Conservation (phyloP, 2,113 vertebrate species). For the Sorex araneus region DNA sequence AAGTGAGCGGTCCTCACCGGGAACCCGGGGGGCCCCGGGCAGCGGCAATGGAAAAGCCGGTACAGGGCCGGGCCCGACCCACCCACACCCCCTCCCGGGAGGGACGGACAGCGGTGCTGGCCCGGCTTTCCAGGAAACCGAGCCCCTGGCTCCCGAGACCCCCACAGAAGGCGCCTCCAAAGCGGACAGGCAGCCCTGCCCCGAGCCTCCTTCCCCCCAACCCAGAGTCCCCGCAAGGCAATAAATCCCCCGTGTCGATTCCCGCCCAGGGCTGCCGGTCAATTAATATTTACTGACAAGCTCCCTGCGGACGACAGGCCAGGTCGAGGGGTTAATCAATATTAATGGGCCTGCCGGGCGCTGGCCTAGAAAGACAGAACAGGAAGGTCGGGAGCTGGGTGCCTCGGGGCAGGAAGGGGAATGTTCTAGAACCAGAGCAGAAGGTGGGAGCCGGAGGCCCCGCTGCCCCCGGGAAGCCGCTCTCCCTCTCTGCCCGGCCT, state of each 20-base stretch:
- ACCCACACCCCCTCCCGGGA: too few relatives aligned
- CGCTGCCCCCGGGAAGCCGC: constrained; percentile 34
- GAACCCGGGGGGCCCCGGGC: too few relatives aligned
- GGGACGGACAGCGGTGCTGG: neutral
- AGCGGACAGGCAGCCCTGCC: neutral
- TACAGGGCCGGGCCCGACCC: too few relatives aligned
- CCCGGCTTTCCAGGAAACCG: neutral
- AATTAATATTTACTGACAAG: neutral
- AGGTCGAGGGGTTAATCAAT: neutral
- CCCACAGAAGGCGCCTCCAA: neutral
- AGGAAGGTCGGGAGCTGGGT: rapidly evolving
- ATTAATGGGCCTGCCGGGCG: neutral
- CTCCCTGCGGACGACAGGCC: neutral
- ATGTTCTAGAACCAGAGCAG: neutral
- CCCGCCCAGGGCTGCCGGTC: neutral
- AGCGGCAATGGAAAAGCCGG: too few relatives aligned
- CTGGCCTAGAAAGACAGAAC: neutral
- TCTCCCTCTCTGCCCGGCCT: constrained; percentile 57
- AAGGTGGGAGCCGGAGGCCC: neutral
- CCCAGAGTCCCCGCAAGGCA: neutral
- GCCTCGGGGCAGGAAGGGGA: rapidly evolving
- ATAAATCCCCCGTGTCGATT: neutral
- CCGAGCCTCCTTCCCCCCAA: neutral
- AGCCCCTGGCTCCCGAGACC: neutral
- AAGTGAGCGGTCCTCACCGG: too few relatives aligned